A percentile compares a stretch with the other conserved stretches of the same genome.
phyloP scores from a whole-genome alignment of 2,113 vertebrate species.

The Notiomystis cincta region DNA sequence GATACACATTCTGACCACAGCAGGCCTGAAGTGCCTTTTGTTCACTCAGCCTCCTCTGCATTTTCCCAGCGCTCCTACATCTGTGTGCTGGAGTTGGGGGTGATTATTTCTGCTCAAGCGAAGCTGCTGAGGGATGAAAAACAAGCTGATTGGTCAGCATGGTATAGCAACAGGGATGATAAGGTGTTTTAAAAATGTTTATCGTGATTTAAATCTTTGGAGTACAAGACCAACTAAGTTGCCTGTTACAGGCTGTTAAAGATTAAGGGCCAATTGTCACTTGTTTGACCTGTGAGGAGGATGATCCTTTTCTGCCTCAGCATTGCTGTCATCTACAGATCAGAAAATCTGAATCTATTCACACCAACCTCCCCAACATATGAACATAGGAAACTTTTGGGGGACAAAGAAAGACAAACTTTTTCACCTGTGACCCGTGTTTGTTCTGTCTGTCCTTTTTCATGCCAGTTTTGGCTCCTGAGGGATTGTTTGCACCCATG shows the following conservation, averaged over 20 bases:
- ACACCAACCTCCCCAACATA: background rate
- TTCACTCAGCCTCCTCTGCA: background rate
- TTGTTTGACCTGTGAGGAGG: background rate
- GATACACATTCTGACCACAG: slow-evolving; percentile 19
- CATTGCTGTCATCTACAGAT: background rate
- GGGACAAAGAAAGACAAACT: background rate
- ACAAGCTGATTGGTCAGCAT: background rate
- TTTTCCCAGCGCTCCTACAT: background rate
- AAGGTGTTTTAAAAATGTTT: background rate
- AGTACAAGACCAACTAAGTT: background rate
- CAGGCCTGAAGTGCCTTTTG: slow-evolving; percentile 31
- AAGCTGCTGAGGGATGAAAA: background rate
- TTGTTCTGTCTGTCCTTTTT: background rate
- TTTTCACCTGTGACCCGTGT: background rate
- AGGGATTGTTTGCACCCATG: rapidly evolving
- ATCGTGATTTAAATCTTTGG: background rate
- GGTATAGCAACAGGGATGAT: background rate
- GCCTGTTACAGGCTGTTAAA: background rate
- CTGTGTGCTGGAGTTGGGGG: background rate
- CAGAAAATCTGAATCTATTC: background rate
- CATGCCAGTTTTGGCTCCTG: background rate
- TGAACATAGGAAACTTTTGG: background rate
- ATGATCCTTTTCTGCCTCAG: background rate
- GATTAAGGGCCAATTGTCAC: background rate
- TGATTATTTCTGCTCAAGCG: slow-evolving; percentile 3